A percentile compares a stretch with the other conserved stretches of the same genome.
These are phyloP conservation scores for Hemicordylus capensis DNA, from an alignment of 2,113 vertebrate species.

Conservation along the genomic window DNA sequence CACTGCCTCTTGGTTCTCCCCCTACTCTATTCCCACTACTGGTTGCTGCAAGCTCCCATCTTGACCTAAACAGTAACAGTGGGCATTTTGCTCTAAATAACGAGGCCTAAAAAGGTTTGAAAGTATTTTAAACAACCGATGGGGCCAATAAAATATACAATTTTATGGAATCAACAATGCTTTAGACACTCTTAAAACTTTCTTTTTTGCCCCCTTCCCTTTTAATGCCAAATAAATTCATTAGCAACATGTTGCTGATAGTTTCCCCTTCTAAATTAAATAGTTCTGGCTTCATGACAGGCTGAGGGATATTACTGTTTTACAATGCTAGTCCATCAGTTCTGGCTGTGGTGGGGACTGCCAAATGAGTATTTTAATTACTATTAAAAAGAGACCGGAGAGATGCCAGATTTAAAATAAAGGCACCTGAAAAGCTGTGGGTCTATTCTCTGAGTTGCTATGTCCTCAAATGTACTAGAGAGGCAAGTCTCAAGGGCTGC, in stretches of 20 bases:
- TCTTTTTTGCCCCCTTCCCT: not conserved
- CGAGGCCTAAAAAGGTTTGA: not conserved
- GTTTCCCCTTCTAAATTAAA: not conserved
- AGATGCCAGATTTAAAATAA: not conserved
- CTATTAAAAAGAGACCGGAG: not conserved
- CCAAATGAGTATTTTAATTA: not conserved
- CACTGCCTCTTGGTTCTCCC: not conserved
- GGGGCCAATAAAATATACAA: not conserved
- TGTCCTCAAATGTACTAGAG: not conserved
- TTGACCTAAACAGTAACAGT: too few relatives aligned
- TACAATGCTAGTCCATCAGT: not conserved
- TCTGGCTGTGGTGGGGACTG: not conserved
- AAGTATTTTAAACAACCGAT: not conserved
- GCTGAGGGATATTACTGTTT: not conserved
- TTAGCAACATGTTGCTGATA: not conserved
- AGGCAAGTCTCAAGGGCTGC: too few relatives aligned
- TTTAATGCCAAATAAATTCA: not conserved
- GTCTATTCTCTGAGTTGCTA: not conserved
- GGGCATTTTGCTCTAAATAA: not conserved
- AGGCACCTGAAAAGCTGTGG: not conserved
- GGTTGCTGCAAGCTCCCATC: too few relatives aligned
- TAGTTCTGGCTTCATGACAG: not conserved
- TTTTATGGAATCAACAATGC: not conserved
- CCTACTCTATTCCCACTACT: not conserved
- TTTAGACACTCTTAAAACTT: not conserved